A percentile compares a stretch with the other conserved stretches of the same genome.
Conservation (phyloP, 2,888 invertebrate genomes). For the Quadroppia sp. region DNA sequence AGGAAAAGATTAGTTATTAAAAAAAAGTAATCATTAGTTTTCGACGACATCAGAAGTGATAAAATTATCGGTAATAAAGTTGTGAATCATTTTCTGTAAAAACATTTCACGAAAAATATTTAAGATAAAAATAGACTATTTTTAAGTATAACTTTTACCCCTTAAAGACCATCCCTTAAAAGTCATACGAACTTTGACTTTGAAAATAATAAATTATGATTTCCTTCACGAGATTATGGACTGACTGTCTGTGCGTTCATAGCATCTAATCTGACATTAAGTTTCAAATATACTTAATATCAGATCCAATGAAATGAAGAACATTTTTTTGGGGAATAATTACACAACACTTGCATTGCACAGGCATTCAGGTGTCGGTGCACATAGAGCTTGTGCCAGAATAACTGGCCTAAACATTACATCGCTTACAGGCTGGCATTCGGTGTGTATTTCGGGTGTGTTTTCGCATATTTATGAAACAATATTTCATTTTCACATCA, state of each 20-base stretch:
- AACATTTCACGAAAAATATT: not conserved
- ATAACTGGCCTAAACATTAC: not conserved
- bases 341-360: not conserved
- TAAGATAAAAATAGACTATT: not conserved
- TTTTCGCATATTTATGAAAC: not conserved
- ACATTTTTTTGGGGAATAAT: not conserved
- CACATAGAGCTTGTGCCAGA: not conserved
- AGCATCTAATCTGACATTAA: not conserved
- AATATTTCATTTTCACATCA: not conserved
- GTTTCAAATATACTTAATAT: not conserved
- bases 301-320: not conserved
- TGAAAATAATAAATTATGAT: not conserved
- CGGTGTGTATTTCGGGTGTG: not conserved
- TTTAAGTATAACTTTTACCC: not conserved
- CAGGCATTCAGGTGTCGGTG: not conserved
- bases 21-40: not conserved
- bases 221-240: not conserved
- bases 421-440: not conserved
- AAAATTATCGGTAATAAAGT: not conserved
- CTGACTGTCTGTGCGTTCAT: not conserved
- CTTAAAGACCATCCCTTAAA: not conserved
- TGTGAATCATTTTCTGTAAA: not conserved
- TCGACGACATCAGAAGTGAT: not conserved
- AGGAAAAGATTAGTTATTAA: not conserved
- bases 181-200: no score